A percentile compares a stretch with the other conserved stretches of the same genome.
Conservation (phyloP, 2,888 invertebrate species). For the Drosophila diplacantha region DNA sequence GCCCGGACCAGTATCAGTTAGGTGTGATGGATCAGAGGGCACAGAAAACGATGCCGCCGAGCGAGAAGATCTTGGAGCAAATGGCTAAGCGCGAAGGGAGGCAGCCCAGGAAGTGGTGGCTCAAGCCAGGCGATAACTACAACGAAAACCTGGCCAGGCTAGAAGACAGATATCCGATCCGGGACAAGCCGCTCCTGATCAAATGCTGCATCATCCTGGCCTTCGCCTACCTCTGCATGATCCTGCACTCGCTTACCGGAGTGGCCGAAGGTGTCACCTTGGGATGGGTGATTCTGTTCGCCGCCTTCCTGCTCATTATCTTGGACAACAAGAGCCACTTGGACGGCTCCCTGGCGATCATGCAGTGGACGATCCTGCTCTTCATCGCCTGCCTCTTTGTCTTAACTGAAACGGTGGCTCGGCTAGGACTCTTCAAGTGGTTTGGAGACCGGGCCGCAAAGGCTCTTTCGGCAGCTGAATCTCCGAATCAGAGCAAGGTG, state of each 20-base stretch:
- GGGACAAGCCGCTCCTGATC: slow-evolving; percentile 2
- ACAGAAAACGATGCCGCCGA: not conserved
- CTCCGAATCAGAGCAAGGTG: slow-evolving; percentile 80
- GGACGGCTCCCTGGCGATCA: slow-evolving; percentile 87
- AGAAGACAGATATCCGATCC: not conserved
- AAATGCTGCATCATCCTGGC: not conserved
- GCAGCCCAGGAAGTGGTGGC: not conserved
- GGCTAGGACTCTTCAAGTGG: slow-evolving; percentile 85
- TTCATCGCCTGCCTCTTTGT: slow-evolving; percentile 81
- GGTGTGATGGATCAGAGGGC: not conserved
- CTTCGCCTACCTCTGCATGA: not conserved
- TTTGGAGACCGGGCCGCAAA: not conserved
- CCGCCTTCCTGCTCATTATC: slow-evolving; percentile 87
- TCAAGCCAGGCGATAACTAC: not conserved
- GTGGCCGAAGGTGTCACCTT: not conserved
- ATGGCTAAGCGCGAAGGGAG: not conserved
- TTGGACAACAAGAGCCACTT: slow-evolving; percentile 87
- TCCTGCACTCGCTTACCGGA: not conserved
- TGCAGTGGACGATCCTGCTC: slow-evolving; percentile 78
- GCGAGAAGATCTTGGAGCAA: not conserved
- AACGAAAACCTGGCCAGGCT: not conserved
- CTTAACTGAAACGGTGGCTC: slow-evolving; percentile 90
- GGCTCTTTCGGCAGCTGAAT: not conserved
- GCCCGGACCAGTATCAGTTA: not conserved
- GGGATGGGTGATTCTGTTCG: slow-evolving; percentile 88